Conservation (phyloP, 2,888 invertebrate genomes). For the Axea sp. region DNA sequence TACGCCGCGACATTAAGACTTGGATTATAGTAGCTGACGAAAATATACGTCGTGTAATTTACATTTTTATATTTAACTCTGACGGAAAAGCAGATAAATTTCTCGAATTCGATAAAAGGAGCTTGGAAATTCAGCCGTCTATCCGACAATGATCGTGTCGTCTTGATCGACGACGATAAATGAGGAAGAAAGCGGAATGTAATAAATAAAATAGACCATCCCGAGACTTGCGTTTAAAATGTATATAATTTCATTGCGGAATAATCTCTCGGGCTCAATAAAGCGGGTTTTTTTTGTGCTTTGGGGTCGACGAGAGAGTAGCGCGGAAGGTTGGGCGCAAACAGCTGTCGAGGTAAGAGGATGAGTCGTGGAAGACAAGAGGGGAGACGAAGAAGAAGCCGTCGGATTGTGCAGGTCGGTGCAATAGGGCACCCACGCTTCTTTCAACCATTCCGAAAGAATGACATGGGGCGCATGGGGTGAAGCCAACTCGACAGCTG, state of each 20-base stretch:
- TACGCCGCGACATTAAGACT: slow-evolving; percentile 34
- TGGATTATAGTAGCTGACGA: slow-evolving; percentile 18
- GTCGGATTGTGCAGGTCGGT: too few species aligned
- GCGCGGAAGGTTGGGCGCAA: slow-evolving; percentile 7
- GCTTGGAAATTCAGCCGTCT: too few species aligned
- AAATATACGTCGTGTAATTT: slow-evolving; percentile 13
- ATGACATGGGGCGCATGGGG: too few species aligned
- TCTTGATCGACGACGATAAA: not conserved
- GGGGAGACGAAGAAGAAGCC: slow-evolving; percentile 16
- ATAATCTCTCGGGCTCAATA: slow-evolving; percentile 18
- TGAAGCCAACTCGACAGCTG: slow-evolving; percentile 29
- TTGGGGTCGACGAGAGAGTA: slow-evolving; percentile 21
- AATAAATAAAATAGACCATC: slow-evolving; percentile 14
- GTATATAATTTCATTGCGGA: slow-evolving; percentile 20
- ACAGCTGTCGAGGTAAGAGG: slow-evolving; percentile 49
- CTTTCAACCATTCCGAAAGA: slow-evolving; percentile 63
- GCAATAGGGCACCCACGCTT: slow-evolving; percentile 68
- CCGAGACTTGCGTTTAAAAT: not conserved
- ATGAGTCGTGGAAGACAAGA: slow-evolving; percentile 45
- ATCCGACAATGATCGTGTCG: slow-evolving; percentile 1
- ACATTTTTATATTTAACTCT: slow-evolving; percentile 19
- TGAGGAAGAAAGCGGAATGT: not conserved
- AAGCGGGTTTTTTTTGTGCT: slow-evolving; percentile 13
- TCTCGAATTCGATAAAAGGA: not conserved
- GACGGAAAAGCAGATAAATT: not conserved